These are phyloP conservation scores for Sinohyriopsis cumingii DNA, from an alignment of 2,888 invertebrate species.

Conservation along the genomic window DNA sequence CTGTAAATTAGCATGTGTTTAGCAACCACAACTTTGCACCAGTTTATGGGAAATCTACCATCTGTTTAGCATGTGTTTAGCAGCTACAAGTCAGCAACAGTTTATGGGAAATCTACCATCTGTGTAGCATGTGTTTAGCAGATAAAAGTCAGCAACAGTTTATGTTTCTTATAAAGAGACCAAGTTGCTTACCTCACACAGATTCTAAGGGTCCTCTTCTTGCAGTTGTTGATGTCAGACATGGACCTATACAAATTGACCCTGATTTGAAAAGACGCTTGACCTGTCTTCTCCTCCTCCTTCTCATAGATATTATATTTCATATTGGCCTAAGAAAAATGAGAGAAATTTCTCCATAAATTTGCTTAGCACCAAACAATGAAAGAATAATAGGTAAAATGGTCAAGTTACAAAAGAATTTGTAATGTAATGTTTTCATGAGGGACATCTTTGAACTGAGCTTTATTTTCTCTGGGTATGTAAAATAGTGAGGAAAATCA, in stretches of 20 bases:
- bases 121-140: too few species aligned
- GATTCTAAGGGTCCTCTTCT: slow-evolving; percentile 49
- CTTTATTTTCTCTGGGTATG: too few species aligned
- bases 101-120: too few species aligned
- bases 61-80: too few species aligned
- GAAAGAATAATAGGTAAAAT: background rate
- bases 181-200: slow-evolving; percentile 51
- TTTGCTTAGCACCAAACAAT: background rate
- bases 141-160: too few species aligned
- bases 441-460: too few species aligned
- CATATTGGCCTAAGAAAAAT: slow-evolving; percentile 52
- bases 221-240: slow-evolving; percentile 42
- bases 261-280: slow-evolving; percentile 43
- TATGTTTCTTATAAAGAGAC: too few species aligned
- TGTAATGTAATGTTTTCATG: too few species aligned
- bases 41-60: too few species aligned
- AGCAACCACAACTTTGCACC: background rate
- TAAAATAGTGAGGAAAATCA: too few species aligned
- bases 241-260: slow-evolving; percentile 34
- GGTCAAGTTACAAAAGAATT: background rate
- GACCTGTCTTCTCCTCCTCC: slow-evolving; percentile 26
- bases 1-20: too few species aligned
- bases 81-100: background rate
- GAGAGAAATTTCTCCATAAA: background rate
- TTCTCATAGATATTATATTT: slow-evolving; percentile 54